Evolutionary conservation across 2,797 vertebrate species (phyloP).

Genomic region (Takifugu ocellatus): DNA sequence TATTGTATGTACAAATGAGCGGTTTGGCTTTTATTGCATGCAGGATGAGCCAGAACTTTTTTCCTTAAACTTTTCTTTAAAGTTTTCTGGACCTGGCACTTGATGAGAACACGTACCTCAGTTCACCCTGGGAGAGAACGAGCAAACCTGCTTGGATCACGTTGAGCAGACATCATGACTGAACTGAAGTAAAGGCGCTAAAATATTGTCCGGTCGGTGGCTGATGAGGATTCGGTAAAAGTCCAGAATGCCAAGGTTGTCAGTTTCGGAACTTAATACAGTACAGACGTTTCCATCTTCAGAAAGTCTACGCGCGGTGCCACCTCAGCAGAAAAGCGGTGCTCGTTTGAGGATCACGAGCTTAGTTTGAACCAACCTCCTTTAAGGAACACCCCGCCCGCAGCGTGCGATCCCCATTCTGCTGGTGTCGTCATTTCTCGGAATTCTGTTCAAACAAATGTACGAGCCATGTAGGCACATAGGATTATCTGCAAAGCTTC

Average conservation of each 20-base stretch:
- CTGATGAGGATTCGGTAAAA: slow-evolving; percentile 24
- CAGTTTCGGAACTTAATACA: slow-evolving; percentile 28
- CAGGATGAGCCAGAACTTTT: slow-evolving; percentile 59
- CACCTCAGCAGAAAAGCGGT: slow-evolving; percentile 40
- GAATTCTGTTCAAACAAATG: slow-evolving; percentile 47
- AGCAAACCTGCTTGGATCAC: not conserved
- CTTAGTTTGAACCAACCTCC: slow-evolving; percentile 43
- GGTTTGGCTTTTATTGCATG: slow-evolving; percentile 71
- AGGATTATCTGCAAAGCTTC: slow-evolving; percentile 67
- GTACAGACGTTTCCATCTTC: slow-evolving; percentile 38
- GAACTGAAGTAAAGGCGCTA: slow-evolving; percentile 18
- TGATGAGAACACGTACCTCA: slow-evolving; percentile 23
- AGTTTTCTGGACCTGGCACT: slow-evolving; percentile 53
- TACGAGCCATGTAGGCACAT: slow-evolving; percentile 63
- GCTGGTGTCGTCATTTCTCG: slow-evolving; percentile 13
- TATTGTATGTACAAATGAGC: slow-evolving; percentile 73
- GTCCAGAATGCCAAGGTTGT: slow-evolving; percentile 24
- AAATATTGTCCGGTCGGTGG: slow-evolving; percentile 37
- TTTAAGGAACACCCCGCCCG: slow-evolving; percentile 3
- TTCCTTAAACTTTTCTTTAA: slow-evolving; percentile 48
- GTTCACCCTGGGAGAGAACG: slow-evolving; percentile 13
- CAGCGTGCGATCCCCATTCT: slow-evolving; percentile 25
- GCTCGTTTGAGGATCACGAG: slow-evolving; percentile 45
- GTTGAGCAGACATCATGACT: too few species aligned
- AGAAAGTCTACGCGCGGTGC: slow-evolving; percentile 33